Percentiles rank a stretch among this genome's conserved stretches.
These are phyloP conservation scores for Eupithecia inturbata DNA, from an alignment of 2,888 invertebrate species.

Conservation along the genomic window DNA sequence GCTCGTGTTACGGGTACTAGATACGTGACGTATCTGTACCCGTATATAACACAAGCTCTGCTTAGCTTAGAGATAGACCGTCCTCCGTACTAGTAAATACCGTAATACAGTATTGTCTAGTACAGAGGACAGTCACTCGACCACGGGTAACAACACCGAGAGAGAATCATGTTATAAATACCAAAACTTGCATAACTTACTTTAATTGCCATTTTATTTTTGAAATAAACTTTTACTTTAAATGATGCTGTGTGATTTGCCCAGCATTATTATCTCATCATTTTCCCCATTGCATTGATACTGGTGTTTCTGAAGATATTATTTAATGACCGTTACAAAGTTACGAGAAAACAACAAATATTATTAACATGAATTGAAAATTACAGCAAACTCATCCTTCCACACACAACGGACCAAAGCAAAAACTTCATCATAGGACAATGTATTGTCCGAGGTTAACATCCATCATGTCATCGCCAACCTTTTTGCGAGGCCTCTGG, in stretches of 20 bases:
- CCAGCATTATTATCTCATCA: neutral
- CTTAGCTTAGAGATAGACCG: neutral
- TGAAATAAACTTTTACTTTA: too few species aligned
- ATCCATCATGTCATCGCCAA: conserved; percentile 50
- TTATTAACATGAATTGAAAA: neutral
- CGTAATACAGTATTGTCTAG: too few species aligned
- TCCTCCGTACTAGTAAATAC: too few species aligned
- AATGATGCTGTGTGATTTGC: too few species aligned
- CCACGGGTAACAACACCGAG: too few species aligned
- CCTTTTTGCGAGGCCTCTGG: conserved; percentile 47
- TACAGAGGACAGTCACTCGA: too few species aligned
- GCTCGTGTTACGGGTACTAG: too few species aligned
- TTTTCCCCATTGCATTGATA: neutral
- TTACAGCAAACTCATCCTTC: neutral
- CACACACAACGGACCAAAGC: neutral
- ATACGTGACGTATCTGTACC: too few species aligned
- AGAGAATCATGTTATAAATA: too few species aligned
- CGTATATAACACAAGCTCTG: too few species aligned
- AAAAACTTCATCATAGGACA: conserved; percentile 26
- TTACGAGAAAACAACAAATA: neutral
- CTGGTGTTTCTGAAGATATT: neutral
- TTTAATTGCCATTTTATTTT: too few species aligned
- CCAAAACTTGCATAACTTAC: too few species aligned
- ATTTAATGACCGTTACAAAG: neutral
- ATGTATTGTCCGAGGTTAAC: conserved; percentile 26